Evolutionary conservation across 2,888 invertebrate genomes (phyloP), one percentile per base, ranked within the genome.

Genomic region (Cremastobaeus sp.): DNA sequence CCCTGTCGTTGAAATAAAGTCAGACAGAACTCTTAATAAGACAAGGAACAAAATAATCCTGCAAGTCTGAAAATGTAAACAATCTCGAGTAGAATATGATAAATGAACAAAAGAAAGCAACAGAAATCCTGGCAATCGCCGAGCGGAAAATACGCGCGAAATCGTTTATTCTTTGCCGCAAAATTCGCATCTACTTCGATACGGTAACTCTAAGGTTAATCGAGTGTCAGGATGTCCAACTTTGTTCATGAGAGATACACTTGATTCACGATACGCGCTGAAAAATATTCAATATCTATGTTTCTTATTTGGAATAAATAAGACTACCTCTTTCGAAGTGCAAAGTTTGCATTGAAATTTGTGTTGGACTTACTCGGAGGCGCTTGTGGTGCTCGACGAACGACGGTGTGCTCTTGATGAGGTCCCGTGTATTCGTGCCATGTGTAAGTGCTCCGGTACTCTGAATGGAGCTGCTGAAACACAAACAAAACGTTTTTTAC

Each of bases 371-470:
- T 84, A 87, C 88, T 87, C 74, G 86, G 81, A 72, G 86, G 85
- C 74, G 88, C 84, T 77, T 86, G 88, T 81, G 93, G 89, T 90
- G 92, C 89, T 91, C 93, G 89, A 91, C 92, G 89, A 89, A 92
- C 88, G 91, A 93, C 88, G 91, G 93, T 92, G 86, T 91, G 90
- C 59, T 88, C 89, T 77, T 89, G 89, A 76, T 88, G 85, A 64
- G 89, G 89, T 76, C 93, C 93, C 84, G 94, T 94, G 91, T 94
- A 94, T 89, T 96, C 95, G 92, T 96, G 96, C 96, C 96, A 96
- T 92, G 95, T 92, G 92, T 96, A 96, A 84, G 96, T 96, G 92
- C 96, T 96, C 91, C 95, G 92, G 90, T 96, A 96, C 89, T 96
- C 96, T 88, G 96, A 96, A 90, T 96, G 96, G 91, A 95, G 93